A percentile compares a stretch with the other conserved stretches of the same genome.
Evolutionary conservation across 2,888 invertebrate genomes (phyloP).

Genomic region (Nomada hirtipes): DNA sequence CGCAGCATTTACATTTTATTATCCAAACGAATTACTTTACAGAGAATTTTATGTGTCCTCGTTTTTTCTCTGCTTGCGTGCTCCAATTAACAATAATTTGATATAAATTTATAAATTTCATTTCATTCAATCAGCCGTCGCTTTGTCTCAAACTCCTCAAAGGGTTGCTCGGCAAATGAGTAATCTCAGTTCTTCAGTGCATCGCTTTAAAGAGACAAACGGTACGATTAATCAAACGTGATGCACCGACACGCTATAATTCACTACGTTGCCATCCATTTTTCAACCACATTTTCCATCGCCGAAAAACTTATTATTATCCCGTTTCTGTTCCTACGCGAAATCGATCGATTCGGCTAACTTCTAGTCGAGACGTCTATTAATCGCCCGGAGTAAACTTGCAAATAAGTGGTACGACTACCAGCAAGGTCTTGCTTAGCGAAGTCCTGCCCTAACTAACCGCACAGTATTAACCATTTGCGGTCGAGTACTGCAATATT

Average conservation of each 20-base stretch:
- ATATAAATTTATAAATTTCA: background rate
- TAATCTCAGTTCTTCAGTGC: background rate
- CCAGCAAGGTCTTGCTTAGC: background rate
- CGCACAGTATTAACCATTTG: constrained; percentile 51
- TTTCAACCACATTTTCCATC: background rate
- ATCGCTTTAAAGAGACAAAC: background rate
- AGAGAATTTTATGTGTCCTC: too few species aligned
- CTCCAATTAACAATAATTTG: background rate
- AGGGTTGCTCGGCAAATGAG: background rate
- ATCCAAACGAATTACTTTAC: too few species aligned
- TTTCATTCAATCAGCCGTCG: constrained; percentile 1
- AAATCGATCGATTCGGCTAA: constrained; percentile 17
- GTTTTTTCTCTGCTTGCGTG: too few species aligned
- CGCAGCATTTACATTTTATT: too few species aligned
- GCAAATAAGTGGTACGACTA: constrained; percentile 17
- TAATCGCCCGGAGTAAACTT: constrained; percentile 32
- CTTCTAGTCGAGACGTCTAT: background rate
- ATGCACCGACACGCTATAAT: constrained; percentile 9
- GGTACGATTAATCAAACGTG: constrained; percentile 24
- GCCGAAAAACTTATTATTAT: background rate
- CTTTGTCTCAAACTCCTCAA: background rate
- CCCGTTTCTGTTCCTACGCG: background rate
- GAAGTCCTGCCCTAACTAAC: constrained; percentile 29
- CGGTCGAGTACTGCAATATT: constrained; percentile 34
- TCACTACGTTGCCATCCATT: constrained; percentile 2